Base-by-base conservation (phyloP, 2,888 invertebrate species). In the Caenorhabditis virilis region DNA sequence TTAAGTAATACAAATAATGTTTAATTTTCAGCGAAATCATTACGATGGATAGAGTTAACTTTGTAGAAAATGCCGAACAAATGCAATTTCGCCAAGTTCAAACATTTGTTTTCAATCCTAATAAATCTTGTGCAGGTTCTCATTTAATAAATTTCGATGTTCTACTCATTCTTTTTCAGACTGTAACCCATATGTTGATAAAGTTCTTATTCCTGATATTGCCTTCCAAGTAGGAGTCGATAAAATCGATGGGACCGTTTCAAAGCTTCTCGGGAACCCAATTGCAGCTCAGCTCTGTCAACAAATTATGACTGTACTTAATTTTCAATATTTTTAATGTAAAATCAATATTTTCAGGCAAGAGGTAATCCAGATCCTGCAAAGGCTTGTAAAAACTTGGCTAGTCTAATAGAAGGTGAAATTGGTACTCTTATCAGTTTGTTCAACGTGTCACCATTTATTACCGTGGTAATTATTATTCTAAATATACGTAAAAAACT, bases 121-220 rank as follows among this genome's bases (percentile, higher is more conserved):
- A 45, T 36, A 64, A 59, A 30, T 74, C 73, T 0, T 76, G 76
- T 33, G 41, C 47, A 27, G 58, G 66, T 66, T 45, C 2, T 16
- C 30, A 18, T 7, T 18, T 1, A 1, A 27, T 33, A n/a, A 7
- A 1, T 23, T 16, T 27, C 26, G 15, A 38, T 41, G 26, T 41
- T 51, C 1, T 50, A 11, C 15, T 39, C 18, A 39, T 39, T 39
- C 16, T 22, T 16, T 49, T 65, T 22, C 23, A 50, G 72, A 61
- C 15, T 77, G 77, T 38, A 60, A 72, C 27, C 77, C 77, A 0
- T 65, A 57, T 47, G 67, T 67, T 27, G 76, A 77, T 43, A 67
- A 50, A 36, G 62, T 77, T 16, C 48, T 65, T 11, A 59, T 74
- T 27, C 77, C 77, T 0, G 77, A 77, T 48, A 67, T 73, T 36